These are phyloP conservation scores for Phragmatobia fuliginosa DNA, from an alignment of 2,888 invertebrate genomes.

Conservation along the genomic window DNA sequence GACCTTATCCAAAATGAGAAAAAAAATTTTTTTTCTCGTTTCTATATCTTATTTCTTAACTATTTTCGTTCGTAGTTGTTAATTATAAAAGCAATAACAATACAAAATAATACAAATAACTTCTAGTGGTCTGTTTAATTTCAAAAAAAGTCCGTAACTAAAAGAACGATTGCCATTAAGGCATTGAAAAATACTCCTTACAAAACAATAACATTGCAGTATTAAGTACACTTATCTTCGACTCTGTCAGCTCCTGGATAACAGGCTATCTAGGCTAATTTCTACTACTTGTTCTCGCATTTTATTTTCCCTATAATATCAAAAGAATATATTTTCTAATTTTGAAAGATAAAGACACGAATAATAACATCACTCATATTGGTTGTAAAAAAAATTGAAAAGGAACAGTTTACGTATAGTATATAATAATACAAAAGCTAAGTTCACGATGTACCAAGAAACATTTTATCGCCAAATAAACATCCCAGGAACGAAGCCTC, in stretches of 20 bases:
- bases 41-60: neutral
- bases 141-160: neutral
- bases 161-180: neutral
- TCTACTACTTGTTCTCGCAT: neutral
- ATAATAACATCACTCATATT: neutral
- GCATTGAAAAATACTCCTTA: neutral
- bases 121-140: neutral
- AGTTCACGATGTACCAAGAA: slow-evolving; percentile 26
- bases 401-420: neutral
- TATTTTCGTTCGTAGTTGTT: neutral
- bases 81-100: neutral
- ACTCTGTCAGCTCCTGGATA: too few relatives aligned
- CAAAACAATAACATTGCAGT: too few relatives aligned
- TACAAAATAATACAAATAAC: too few relatives aligned
- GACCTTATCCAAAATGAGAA: neutral
- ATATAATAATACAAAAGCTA: neutral
- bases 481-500: slow-evolving; percentile 50
- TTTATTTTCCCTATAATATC: neutral
- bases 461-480: slow-evolving; percentile 52
- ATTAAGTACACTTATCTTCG: too few relatives aligned
- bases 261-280: too few relatives aligned
- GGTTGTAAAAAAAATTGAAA: neutral
- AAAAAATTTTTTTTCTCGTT: neutral
- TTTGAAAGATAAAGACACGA: neutral
- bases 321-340: too few relatives aligned